Conservation (phyloP, 2,888 invertebrate genomes). For the Deilephila porcellus region DNA sequence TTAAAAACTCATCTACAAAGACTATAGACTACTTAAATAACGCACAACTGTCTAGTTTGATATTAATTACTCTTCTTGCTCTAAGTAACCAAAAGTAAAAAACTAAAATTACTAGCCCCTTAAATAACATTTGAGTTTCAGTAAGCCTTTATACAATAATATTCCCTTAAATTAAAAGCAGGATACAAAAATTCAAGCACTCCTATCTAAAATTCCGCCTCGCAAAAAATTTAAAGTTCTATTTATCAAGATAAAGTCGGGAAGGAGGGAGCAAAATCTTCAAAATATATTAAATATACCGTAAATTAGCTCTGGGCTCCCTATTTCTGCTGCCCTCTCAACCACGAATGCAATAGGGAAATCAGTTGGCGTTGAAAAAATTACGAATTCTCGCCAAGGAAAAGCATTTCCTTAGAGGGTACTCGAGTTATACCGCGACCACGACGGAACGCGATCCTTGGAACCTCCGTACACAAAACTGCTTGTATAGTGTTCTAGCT, state of each 20-base stretch:
- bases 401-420: conserved; percentile 57
- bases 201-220: not conserved
- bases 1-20: too few species aligned
- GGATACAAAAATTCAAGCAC: not conserved
- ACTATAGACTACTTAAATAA: too few species aligned
- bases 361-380: conserved; percentile 57
- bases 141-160: not conserved
- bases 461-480: conserved; percentile 15
- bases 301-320: conserved; percentile 22
- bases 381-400: conserved; percentile 56
- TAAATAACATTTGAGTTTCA: too few species aligned
- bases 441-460: conserved; percentile 26
- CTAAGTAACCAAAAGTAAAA: too few species aligned
- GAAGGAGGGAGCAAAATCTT: not conserved
- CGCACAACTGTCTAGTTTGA: too few species aligned
- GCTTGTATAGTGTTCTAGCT: conserved; percentile 12
- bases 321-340: conserved; percentile 45
- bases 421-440: conserved; percentile 42
- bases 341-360: conserved; percentile 62
- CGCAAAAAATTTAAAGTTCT: not conserved
- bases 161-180: not conserved
- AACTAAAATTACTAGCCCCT: too few species aligned
- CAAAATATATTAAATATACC: conserved; percentile 16
- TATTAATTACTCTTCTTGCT: too few species aligned
- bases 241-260: conserved; percentile 14